Base-by-base conservation (phyloP, 30 jellyfish, hydroid and myxozoan genomes). In the Rhopilema esculentum region DNA sequence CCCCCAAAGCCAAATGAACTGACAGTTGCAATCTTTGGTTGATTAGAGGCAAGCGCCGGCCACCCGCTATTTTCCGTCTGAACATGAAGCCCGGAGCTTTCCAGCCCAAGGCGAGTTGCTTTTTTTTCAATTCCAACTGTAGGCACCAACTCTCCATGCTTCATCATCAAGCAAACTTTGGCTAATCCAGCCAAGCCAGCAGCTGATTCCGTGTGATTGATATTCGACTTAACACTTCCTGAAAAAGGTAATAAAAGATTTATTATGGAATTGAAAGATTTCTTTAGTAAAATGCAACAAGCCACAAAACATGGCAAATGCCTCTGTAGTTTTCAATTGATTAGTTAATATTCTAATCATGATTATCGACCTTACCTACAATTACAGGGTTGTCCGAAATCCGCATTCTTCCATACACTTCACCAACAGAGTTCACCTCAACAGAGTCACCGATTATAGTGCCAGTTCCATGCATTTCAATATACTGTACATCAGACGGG, bases 401-500 rank as follows among this genome's bases (percentile, higher is more conserved):
- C 23, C 88, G 21, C 22, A 79, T 50, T 1, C 20, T 23, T 25
- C 94, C 85, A 74, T 85, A 85, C n/a, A 75, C 83, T 33, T 61
- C 83, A 1, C 87, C 85, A 8, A 85, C 79, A 16, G 94, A 85
- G 1, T 53, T 73, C 50, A 80, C 66, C 57, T 85, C 94, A 17
- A 85, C 94, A 30, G 33, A 49, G 69, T 85, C 94, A 1, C 94
- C 94, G 49, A 85, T 85, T 16, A 69, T 50, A 16, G 94, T 85
- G 52, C 94, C 94, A 19, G 94, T 85, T 24, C 94, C 94, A 75
- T 85, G 94, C 83, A 75, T 62, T 50, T 85, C 94, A 52, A 85
- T 67, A 52, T 72, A 85, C 24, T 85, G 87, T n/a, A 85, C 82
- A 62, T 74, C 88, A 30, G 33, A 12, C 30, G 87, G 73, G 24